These are phyloP conservation scores for Chaetodon trifasciatus DNA, from an alignment of 2,797 vertebrate species.

Conservation along the genomic window DNA sequence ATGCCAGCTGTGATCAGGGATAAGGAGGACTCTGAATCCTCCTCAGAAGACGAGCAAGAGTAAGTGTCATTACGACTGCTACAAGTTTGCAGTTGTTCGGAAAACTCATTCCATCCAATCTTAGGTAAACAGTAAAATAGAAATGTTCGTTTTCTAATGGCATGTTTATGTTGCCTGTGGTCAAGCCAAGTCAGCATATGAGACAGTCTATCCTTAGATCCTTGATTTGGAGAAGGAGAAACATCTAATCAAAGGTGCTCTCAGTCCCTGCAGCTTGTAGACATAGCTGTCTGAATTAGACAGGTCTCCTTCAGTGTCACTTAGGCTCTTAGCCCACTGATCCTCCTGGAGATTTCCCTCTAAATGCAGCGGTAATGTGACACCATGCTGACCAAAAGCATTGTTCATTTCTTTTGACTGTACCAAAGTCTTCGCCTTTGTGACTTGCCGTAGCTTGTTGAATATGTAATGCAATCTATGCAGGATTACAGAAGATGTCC, in stretches of 20 bases:
- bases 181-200: background rate
- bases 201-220: too few species aligned
- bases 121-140: background rate
- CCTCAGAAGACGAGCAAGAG: slow-evolving; percentile 88
- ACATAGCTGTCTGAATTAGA: slow-evolving; percentile 15
- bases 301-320: background rate
- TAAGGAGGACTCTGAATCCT: slow-evolving; percentile 87
- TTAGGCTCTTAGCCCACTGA: slow-evolving; percentile 38
- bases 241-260: background rate
- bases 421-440: background rate
- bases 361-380: slow-evolving; percentile 22
- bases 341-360: slow-evolving; percentile 27
- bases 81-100: slow-evolving; percentile 2
- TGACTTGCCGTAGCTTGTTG: background rate
- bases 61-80: slow-evolving; percentile 65
- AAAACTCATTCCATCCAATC: background rate
- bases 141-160: background rate
- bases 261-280: slow-evolving; percentile 23
- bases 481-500: slow-evolving; percentile 21
- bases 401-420: background rate
- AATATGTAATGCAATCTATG: slow-evolving; percentile 32
- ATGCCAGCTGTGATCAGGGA: slow-evolving; percentile 90
- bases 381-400: background rate
- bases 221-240: too few species aligned
- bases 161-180: background rate